Conservation (phyloP, 2,888 invertebrate species). For the Aleiodes testaceus region DNA sequence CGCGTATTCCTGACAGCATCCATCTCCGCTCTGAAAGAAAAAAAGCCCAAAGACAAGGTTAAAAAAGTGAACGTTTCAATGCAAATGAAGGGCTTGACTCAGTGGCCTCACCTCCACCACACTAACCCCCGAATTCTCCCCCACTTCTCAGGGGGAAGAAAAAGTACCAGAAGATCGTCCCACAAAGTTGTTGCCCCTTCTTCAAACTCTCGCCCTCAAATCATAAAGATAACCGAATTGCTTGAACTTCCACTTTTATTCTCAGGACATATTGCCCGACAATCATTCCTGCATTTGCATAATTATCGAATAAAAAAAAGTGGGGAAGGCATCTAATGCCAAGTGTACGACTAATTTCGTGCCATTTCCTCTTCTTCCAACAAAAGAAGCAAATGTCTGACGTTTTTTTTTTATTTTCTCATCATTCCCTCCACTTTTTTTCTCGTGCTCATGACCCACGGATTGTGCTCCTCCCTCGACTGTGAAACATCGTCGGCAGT, state of each 20-base stretch:
- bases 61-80: constrained; percentile 67
- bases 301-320: constrained; percentile 71
- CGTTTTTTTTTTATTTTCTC: constrained; percentile 40
- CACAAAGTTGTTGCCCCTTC: constrained; percentile 23
- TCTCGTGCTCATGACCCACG: constrained; percentile 39
- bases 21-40: constrained; percentile 60
- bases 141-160: constrained; percentile 26
- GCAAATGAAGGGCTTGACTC: constrained; percentile 70
- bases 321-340: constrained; percentile 65
- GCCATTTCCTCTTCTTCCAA: constrained; percentile 55
- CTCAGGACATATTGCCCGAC: constrained; percentile 71
- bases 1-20: constrained; percentile 66
- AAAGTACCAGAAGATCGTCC: constrained; percentile 18
- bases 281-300: constrained; percentile 72
- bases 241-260: constrained; percentile 67
- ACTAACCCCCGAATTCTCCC: constrained; percentile 39
- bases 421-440: constrained; percentile 38
- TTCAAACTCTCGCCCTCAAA: constrained; percentile 55
- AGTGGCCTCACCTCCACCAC: constrained; percentile 53
- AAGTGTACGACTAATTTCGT: constrained; percentile 65
- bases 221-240: constrained; percentile 72
- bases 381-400: constrained; percentile 35
- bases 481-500: constrained; percentile 43
- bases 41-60: constrained; percentile 27
- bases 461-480: constrained; percentile 36